phyloP scores from a whole-genome alignment of 1,140 invertebrate genomes.

The Berghia stephanieae region DNA sequence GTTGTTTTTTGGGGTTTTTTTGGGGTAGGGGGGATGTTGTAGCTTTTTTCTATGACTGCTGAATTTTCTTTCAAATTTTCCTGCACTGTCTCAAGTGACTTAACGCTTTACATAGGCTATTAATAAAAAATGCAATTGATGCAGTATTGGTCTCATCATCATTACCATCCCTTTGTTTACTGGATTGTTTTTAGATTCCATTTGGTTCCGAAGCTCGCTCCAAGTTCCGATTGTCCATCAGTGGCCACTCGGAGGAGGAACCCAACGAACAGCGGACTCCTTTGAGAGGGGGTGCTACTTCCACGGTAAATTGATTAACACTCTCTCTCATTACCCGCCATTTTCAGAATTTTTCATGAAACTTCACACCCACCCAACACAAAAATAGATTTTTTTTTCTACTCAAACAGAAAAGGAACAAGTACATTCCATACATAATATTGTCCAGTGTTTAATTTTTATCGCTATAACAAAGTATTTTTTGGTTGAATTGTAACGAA shows the following conservation, averaged over 20 bases:
- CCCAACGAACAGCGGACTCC: constrained; percentile 40
- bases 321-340: background rate
- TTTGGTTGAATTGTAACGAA: too few relatives aligned
- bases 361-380: background rate
- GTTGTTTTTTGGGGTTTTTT: too few relatives aligned
- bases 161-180: background rate
- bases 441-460: background rate
- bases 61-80: background rate
- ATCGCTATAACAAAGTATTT: too few relatives aligned
- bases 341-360: background rate
- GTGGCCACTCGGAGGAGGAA: constrained; percentile 43
- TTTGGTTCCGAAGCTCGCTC: constrained; percentile 42
- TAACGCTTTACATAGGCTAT: background rate
- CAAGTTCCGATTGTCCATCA: constrained; percentile 43
- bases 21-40: background rate
- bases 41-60: background rate
- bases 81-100: background rate
- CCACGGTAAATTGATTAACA: too few relatives aligned
- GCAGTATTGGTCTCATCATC: background rate
- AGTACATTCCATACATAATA: background rate
- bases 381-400: background rate
- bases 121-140: background rate
- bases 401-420: background rate
- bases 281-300: constrained; percentile 19
- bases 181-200: constrained; percentile 31